Evolutionary conservation across 2,797 vertebrate species (phyloP), one percentile per base, ranked within the genome.

Genomic region (Apodemus agrarius): DNA sequence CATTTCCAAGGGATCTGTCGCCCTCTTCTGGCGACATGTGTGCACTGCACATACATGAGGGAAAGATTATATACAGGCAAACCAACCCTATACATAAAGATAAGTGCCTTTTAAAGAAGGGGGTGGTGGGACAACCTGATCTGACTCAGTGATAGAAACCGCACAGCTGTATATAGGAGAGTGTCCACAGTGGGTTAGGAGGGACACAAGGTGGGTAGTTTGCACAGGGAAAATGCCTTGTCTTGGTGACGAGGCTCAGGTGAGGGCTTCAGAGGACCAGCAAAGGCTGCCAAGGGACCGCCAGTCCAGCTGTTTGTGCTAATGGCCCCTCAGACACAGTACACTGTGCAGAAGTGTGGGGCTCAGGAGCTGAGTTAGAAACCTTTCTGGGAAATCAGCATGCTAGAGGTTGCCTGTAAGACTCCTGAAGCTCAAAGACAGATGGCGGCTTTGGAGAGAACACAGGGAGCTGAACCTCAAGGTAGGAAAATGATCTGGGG

Each of bases 261-360:
- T 0, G 31, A 49, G 89, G 89, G 59, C 49, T 13, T 17, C 11
- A 3, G 93, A 54, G 78, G 59, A 37, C 22, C 22, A 19, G 31
- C 1, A 16, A 65, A 59, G 69, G 22, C 37, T 1, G 3, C 19
- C 0, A 40, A 49, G 31, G 29, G 79, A 5, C 46, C 79, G 21
- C 1, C 19, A 7, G 49, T 4, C 69, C 67, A 21, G 82, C 26
- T 88, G 4, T n/a, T 6, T 1, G 17, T 57, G 19, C 14, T 19
- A 2, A 37, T 0, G 3, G 19, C 1, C n/a, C 46, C 19, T 13
- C 16, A 37, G 26, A 49, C 37, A 43, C 29, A 10, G 2, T 1
- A 17, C 8, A 1, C 29, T 14, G 0, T 0, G 43, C 6, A 19
- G 26, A 87, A 4, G 76, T 2, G 3, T 0, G 12, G 4, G 1